Evolutionary conservation across 1,140 invertebrate genomes (phyloP).

Genomic region (Penaeus chinensis): DNA sequence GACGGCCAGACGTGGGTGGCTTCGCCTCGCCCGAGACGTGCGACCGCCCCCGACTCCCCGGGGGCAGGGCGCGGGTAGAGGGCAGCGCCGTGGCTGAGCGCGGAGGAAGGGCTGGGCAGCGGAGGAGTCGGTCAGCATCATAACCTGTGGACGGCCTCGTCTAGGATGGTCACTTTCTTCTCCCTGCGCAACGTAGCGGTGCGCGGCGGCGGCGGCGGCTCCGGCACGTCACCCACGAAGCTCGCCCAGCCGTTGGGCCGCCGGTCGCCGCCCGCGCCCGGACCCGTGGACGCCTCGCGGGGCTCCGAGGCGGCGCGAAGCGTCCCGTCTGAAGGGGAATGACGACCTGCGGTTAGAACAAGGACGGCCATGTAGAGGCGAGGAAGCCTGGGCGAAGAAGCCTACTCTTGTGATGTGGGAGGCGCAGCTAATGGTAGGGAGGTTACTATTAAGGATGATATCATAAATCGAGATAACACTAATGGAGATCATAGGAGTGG

Average conservation of each 20-base stretch:
- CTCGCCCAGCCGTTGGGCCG: conserved; percentile 54
- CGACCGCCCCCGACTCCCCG: neutral
- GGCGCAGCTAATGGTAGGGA: no score
- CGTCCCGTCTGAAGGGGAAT: neutral
- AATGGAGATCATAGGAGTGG: no score
- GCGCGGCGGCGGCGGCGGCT: conserved; percentile 53
- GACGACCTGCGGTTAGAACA: neutral
- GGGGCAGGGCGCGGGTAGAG: neutral
- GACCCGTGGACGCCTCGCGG: conserved; percentile 9
- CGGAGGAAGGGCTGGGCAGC: neutral
- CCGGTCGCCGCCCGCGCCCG: conserved; percentile 23
- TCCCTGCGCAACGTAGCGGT: conserved; percentile 49
- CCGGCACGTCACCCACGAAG: conserved; percentile 51
- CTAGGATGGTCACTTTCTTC: conserved; percentile 57
- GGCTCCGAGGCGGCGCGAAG: conserved; percentile 32
- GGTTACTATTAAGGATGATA: no score
- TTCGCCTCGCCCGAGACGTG: neutral
- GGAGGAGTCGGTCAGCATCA: conserved; percentile 29
- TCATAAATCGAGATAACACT: no score
- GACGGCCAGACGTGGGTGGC: no score
- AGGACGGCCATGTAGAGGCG: no score
- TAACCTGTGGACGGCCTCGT: conserved; percentile 61
- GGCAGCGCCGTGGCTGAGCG: neutral
- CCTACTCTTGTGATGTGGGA: no score
- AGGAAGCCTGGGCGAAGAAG: no score